Base-by-base conservation (phyloP, 64 coral and sea anemone genomes). In the Montipora foliosa region DNA sequence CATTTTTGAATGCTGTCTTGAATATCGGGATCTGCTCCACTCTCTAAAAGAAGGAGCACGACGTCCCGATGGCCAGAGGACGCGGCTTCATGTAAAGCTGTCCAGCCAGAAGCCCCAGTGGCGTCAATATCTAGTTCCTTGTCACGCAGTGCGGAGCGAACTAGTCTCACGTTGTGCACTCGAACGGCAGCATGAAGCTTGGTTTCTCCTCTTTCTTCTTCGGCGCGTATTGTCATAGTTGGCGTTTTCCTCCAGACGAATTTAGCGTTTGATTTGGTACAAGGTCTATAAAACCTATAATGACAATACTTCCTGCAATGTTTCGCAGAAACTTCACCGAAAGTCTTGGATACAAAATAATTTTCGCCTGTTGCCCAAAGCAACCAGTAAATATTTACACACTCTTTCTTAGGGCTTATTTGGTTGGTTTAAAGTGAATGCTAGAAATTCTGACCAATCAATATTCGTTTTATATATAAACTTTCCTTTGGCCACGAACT, bases 331-430 rank as follows among this genome's bases (percentile, higher is more conserved):
- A 76, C 7, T 47, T 76, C 9, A 24, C 13, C 21, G n/a, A 21
- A 45, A 68, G 37, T 68, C 13, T 48, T 69, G 46, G 17, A 49
- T 7, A 71, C 62, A 48, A 8, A 0, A 17, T 11, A 12, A 19
- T 8, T 73, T 4, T 48, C 46, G 17, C 5, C 20, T 25, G 9
- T 77, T 75, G 70, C 16, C 8, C 49, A 88, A 8, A 67, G 81
- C 76, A 73, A 93, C 92, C n/a, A 72, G 92, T 88, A 88, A 93
- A 93, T 93, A 93, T 93, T 93, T 93, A 93, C 91, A 6, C 45
- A 14, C 72, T 3, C 11, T 81, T 88, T 80, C 50, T 80, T 48
- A 80, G 6, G 4, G 15, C 4, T 66, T 13, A 16, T 81, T 2
- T 90, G 88, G 79, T 90, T 79, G 55, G 44, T 69, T 14, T 1